These are phyloP conservation scores for Drosophila greeni DNA, from an alignment of 2,888 invertebrate species.

Conservation along the genomic window DNA sequence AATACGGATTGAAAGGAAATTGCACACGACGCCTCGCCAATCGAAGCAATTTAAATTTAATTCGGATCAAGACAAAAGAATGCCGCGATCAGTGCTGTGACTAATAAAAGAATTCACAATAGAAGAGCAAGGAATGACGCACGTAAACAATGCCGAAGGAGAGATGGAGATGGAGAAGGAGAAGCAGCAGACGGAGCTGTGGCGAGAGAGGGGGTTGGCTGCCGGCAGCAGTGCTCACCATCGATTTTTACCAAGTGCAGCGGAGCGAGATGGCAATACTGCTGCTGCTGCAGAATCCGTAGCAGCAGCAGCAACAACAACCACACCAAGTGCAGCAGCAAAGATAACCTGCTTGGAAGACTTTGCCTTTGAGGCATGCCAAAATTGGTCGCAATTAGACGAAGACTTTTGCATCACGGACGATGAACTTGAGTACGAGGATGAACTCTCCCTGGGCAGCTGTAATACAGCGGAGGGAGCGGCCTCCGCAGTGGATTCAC, in stretches of 20 bases:
- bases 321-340: conserved; percentile 5
- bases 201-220: conserved; percentile 39
- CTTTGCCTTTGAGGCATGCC: conserved; percentile 59
- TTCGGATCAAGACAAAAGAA: conserved; percentile 25
- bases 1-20: conserved; percentile 34
- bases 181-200: conserved; percentile 5
- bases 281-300: too few relatives aligned
- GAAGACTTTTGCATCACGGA: conserved; percentile 61
- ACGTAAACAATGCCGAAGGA: conserved; percentile 61
- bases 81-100: conserved; percentile 34
- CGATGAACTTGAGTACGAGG: conserved; percentile 73
- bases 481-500: conserved; percentile 13
- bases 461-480: conserved; percentile 15
- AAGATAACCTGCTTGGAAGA: conserved; percentile 50
- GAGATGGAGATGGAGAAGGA: conserved; percentile 25
- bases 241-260: conserved; percentile 61
- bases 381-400: conserved; percentile 43
- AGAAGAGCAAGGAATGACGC: conserved; percentile 49
- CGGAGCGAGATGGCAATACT: conserved; percentile 18
- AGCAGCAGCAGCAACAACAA: conserved; percentile 36
- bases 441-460: conserved; percentile 55
- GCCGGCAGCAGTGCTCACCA: conserved; percentile 49
- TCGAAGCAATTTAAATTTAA: conserved; percentile 29
- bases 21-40: conserved; percentile 1
- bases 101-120: conserved; percentile 34